Conservation (phyloP, 2,888 invertebrate genomes). For the Drosophila trichaetosa region DNA sequence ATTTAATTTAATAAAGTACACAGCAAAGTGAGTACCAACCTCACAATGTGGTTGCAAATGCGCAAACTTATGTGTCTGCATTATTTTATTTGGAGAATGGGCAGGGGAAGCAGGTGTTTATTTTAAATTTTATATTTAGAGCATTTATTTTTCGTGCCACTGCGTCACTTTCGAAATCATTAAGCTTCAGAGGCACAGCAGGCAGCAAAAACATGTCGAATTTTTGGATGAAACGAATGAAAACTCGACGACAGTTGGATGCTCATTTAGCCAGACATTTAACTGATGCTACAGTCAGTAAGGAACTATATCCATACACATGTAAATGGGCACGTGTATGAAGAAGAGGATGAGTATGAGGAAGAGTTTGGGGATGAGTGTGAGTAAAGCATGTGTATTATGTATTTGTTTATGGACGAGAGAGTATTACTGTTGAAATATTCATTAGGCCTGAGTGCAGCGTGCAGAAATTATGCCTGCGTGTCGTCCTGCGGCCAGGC, state of each 20-base stretch:
- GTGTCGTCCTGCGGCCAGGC: constrained; percentile 55
- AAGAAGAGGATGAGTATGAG: neutral
- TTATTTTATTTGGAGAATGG: neutral
- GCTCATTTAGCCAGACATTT: constrained; percentile 48
- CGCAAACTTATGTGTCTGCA: neutral
- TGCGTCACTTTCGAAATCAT: constrained; percentile 26
- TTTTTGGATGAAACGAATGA: constrained; percentile 4
- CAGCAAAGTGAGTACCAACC: neutral
- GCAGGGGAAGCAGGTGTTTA: neutral
- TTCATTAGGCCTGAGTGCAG: constrained; percentile 78
- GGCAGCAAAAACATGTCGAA: neutral
- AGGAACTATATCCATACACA: neutral
- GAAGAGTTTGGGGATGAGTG: neutral
- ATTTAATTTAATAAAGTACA: neutral
- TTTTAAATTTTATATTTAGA: neutral
- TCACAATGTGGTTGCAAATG: neutral
- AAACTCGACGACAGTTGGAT: constrained; percentile 25
- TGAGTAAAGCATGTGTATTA: constrained; percentile 41
- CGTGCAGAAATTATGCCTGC: constrained; percentile 74
- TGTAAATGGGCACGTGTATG: neutral
- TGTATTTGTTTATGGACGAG: constrained; percentile 53
- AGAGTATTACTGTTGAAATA: constrained; percentile 61
- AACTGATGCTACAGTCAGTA: constrained; percentile 43
- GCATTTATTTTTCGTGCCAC: constrained; percentile 9
- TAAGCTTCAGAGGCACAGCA: constrained; percentile 6